Evolutionary conservation across 2,888 invertebrate species (phyloP), one percentile per base, ranked within the genome.

Genomic region (Sylvicola fuscatus): DNA sequence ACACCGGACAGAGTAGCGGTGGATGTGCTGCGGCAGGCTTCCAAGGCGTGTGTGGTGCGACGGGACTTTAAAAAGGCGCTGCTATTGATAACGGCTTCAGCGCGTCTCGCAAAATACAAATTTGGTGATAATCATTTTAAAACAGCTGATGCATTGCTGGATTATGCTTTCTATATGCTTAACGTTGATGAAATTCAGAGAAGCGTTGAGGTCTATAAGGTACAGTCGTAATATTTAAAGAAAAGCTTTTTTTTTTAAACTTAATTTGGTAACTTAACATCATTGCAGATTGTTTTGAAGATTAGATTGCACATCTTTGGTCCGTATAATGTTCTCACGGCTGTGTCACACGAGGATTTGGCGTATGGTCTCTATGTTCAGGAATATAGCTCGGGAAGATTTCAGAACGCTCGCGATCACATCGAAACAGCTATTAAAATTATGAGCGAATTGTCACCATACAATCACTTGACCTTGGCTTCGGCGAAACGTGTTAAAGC

Each of bases 401-500:
- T 92, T 58, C 68, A 68, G 47, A 70, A 72, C 56, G 87, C 90
- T 16, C 66, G 83, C 42, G 72, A 78, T 44, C 80, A 89, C 60
- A 80, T 82, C 26, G 80, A 83, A 50, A 68, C 71, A 45, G 84
- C 90, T 16, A 83, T 89, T 36, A 61, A 68, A 32, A 83, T 86
- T 40, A 76, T 89, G 64, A 71, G 75, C 54, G 70, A 72, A 45
- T 62, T 90, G 38, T 68, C 92, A 39, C 84, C 84, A 0, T 62
- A 66, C 4, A 77, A 89, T 48, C 89, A 92, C 53, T 58, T 92
- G 37, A 70, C 87, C 58, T 59, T 90, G 43, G 83, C 89, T 2
- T 87, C 87, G 3, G 86, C 86, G 1, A 84, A 84, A 52, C 71
- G 89, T 42, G 86, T 92, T 2, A 87, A 89, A 63, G 92, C 92